phyloP scores from a whole-genome alignment of 2,113 vertebrate genomes.

The Osmerus mordax region DNA sequence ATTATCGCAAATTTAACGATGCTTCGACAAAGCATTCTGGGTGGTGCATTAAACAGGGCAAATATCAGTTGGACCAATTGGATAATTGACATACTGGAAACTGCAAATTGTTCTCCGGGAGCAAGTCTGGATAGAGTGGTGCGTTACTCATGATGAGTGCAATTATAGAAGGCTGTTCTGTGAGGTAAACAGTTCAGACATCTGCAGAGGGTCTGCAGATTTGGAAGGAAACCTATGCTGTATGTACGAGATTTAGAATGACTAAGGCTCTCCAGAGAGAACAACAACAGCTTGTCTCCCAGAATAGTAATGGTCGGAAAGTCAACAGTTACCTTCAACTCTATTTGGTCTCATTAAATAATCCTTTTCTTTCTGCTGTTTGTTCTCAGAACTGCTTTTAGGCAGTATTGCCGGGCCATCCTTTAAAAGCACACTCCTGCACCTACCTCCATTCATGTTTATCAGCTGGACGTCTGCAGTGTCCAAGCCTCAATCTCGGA shows the following conservation, averaged over 20 bases:
- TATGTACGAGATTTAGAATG: background rate
- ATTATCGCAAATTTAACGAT: too few relatives aligned
- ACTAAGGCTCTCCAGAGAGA: background rate
- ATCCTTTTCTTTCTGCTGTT: conserved; percentile 31
- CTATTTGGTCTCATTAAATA: conserved; percentile 43
- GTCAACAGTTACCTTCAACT: conserved; percentile 40
- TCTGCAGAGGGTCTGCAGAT: background rate
- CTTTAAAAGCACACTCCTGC: conserved; percentile 30
- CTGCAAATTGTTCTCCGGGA: too few relatives aligned
- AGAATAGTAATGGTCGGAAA: background rate
- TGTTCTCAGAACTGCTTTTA: conserved; percentile 2
- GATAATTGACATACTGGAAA: too few relatives aligned
- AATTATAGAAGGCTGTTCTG: too few relatives aligned
- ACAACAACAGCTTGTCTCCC: background rate
- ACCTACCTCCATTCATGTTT: conserved; percentile 14
- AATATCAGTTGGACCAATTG: too few relatives aligned
- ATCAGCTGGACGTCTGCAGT: conserved; percentile 32
- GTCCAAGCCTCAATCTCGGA: conserved; percentile 15
- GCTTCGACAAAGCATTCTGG: too few relatives aligned
- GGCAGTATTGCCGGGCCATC: conserved; percentile 27
- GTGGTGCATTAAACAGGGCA: too few relatives aligned
- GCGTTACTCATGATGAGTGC: too few relatives aligned
- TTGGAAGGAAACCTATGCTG: background rate
- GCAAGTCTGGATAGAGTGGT: too few relatives aligned
- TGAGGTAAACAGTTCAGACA: too few relatives aligned